A percentile compares a stretch with the other conserved stretches of the same genome.
These are phyloP conservation scores for Gymnoscopelus microlampas DNA, from an alignment of 2,797 vertebrate species.

Conservation along the genomic window DNA sequence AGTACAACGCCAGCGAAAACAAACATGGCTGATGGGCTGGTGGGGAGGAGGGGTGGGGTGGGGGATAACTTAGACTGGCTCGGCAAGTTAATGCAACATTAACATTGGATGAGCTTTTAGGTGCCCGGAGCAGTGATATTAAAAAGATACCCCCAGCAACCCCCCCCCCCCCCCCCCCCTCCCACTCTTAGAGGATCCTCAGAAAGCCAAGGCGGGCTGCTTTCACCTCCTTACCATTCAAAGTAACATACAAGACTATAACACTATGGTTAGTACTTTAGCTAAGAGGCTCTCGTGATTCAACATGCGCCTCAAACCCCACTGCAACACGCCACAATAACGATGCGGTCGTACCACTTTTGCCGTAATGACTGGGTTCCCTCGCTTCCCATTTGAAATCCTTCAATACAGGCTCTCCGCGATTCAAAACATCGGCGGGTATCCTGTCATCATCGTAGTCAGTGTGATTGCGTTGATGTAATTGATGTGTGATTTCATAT, in stretches of 20 bases:
- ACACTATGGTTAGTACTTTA: constrained; percentile 38
- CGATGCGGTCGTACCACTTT: constrained; percentile 34
- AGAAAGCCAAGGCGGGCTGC: constrained; percentile 48
- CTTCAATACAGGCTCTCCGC: constrained; percentile 17
- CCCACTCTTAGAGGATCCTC: constrained; percentile 51
- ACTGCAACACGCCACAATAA: constrained; percentile 49
- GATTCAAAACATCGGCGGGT: constrained; percentile 16
- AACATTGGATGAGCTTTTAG: constrained; percentile 55
- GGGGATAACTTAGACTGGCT: constrained; percentile 52
- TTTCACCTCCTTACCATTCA: constrained; percentile 55
- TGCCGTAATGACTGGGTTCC: constrained; percentile 31
- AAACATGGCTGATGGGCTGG: constrained; percentile 77
- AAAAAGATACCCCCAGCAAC: constrained; percentile 44
- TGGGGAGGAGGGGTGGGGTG: constrained; percentile 53
- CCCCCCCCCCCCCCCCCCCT: constrained; percentile 55
- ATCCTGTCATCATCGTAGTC: constrained; percentile 11
- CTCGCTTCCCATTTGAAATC: constrained; percentile 5
- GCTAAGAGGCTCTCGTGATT: constrained; percentile 39
- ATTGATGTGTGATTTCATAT: constrained; percentile 27
- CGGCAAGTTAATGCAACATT: constrained; percentile 66
- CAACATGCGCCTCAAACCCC: constrained; percentile 40
- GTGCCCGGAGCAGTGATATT: constrained; percentile 59
- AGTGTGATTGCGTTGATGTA: constrained; percentile 30
- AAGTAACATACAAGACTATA: constrained; percentile 50
- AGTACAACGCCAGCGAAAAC: constrained; percentile 76